Percentiles rank a stretch among this genome's conserved stretches.
These are phyloP conservation scores for Pyrochroa serraticornis DNA, from an alignment of 2,888 invertebrate genomes.

Conservation along the genomic window DNA sequence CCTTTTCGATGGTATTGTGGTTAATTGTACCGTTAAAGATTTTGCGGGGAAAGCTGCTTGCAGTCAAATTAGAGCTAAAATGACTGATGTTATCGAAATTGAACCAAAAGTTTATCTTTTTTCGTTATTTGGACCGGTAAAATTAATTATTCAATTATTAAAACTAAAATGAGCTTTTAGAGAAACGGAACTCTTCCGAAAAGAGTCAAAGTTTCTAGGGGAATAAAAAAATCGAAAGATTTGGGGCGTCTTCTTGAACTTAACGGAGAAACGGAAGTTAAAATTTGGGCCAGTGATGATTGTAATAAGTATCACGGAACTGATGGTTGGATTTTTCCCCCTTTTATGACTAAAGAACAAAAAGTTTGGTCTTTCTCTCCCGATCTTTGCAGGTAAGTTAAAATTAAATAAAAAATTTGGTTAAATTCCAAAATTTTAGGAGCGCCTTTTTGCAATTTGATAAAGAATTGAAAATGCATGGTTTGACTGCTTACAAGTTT, in stretches of 20 bases:
- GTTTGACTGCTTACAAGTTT: constrained; percentile 71
- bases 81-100: constrained; percentile 62
- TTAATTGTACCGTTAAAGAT: constrained; percentile 76
- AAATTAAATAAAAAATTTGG: not conserved
- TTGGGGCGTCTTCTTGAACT: constrained; percentile 75
- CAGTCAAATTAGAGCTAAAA: constrained; percentile 68
- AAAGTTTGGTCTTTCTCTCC: constrained; percentile 73
- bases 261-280: constrained; percentile 67
- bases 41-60: constrained; percentile 79
- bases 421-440: constrained; percentile 53
- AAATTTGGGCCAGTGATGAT: constrained; percentile 68
- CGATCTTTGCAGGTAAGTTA: constrained; percentile 74
- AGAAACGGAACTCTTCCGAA: constrained; percentile 74
- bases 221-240: constrained; percentile 72
- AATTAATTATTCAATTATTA: no score
- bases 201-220: constrained; percentile 75
- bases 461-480: constrained; percentile 65
- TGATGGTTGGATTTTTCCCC: constrained; percentile 87
- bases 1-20: constrained; percentile 73
- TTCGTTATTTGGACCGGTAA: constrained; percentile 75
- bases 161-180: no score
- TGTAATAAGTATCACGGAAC: constrained; percentile 83
- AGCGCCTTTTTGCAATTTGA: constrained; percentile 67
- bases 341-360: constrained; percentile 65
- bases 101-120: constrained; percentile 71